Evolutionary conservation across 2,888 invertebrate genomes (phyloP).

Genomic region (Cephus nigrinus): DNA sequence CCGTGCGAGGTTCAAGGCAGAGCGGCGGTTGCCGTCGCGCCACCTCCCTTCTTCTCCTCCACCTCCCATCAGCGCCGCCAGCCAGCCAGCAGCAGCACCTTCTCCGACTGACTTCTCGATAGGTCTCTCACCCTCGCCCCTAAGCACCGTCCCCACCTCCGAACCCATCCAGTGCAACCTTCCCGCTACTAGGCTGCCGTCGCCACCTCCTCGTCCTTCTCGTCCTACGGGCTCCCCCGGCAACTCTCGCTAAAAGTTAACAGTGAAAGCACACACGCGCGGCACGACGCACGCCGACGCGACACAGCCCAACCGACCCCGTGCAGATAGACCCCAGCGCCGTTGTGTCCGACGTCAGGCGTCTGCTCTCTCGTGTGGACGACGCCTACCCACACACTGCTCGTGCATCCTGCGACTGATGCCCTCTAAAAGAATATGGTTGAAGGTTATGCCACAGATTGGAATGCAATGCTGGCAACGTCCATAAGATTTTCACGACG

Average conservation of each 20-base stretch:
- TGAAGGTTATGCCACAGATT: constrained; percentile 35
- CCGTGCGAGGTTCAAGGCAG: constrained; percentile 66
- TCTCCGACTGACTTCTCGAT: constrained; percentile 22
- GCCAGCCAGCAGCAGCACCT: constrained; percentile 9
- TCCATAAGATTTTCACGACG: not conserved
- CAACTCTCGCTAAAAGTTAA: constrained; percentile 7
- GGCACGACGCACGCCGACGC: constrained; percentile 1
- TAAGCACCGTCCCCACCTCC: constrained; percentile 14
- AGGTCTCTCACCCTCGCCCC: constrained; percentile 12
- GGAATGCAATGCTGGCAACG: constrained; percentile 20
- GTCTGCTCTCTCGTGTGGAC: not conserved
- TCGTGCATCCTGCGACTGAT: constrained; percentile 32
- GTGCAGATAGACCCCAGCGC: not conserved
- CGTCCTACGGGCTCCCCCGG: not conserved
- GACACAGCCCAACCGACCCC: not conserved
- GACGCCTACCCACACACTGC: not conserved
- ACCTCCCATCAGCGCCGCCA: constrained; percentile 17
- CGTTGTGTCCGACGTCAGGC: not conserved
- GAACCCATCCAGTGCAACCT: constrained; percentile 13
- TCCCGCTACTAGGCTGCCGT: not conserved
- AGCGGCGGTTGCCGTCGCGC: constrained; percentile 58
- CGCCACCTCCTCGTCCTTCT: not conserved
- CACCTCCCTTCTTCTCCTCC: constrained; percentile 32
- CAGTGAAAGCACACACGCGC: constrained; percentile 28
- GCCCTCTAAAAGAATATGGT: constrained; percentile 30